A percentile compares a stretch with the other conserved stretches of the same genome.
Conservation (phyloP, 2,888 invertebrate genomes). For the Deladenus siricidicola region DNA sequence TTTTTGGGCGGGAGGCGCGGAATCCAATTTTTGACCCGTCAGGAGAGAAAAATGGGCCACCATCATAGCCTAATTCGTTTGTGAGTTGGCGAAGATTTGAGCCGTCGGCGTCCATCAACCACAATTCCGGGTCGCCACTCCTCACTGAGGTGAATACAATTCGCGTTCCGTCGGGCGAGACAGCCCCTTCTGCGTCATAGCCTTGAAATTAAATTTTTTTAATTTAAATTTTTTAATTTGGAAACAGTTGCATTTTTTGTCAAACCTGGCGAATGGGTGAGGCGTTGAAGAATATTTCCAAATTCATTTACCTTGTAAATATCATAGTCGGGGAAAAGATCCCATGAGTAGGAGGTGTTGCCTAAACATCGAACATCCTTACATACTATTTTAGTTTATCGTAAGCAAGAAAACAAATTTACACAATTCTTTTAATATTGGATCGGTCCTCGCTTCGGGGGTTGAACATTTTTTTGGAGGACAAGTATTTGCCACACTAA, state of each 20-base stretch:
- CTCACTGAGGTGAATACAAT: slow-evolving; percentile 34
- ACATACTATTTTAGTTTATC: background rate
- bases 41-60: slow-evolving; percentile 34
- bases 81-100: slow-evolving; percentile 13
- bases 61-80: slow-evolving; percentile 29
- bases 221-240: background rate
- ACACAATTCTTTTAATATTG: slow-evolving; percentile 27
- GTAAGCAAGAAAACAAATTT: background rate
- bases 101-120: slow-evolving; percentile 31
- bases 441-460: slow-evolving; percentile 21
- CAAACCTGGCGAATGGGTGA: slow-evolving; percentile 24
- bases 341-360: slow-evolving; percentile 35
- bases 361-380: slow-evolving; percentile 10
- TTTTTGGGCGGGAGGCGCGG: slow-evolving; percentile 33
- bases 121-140: slow-evolving; percentile 31
- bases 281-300: slow-evolving; percentile 23
- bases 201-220: slow-evolving; percentile 1
- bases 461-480: slow-evolving; percentile 28
- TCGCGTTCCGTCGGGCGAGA: slow-evolving; percentile 30
- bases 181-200: slow-evolving; percentile 36
- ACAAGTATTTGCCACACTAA: slow-evolving; percentile 20
- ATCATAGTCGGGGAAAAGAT: slow-evolving; percentile 30
- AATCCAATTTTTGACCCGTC: slow-evolving; percentile 33
- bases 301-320: slow-evolving; percentile 29
- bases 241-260: background rate